Evolutionary conservation across 2,113 vertebrate species (phyloP), one percentile per base, ranked within the genome.

Genomic region (Leuciscus idus): DNA sequence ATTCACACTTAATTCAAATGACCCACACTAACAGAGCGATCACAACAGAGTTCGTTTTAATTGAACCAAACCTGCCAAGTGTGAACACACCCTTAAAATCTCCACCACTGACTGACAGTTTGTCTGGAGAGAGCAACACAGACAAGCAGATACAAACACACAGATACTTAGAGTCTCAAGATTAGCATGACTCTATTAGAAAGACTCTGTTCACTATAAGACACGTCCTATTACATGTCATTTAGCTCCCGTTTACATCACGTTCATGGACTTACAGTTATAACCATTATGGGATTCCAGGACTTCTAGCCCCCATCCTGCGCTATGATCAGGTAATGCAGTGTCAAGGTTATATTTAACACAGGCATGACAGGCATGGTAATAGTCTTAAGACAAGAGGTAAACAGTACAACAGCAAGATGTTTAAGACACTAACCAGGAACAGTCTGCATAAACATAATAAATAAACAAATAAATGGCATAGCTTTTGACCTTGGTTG

Each of bases 261-360:
- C 57, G 19, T 36, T 78, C 30, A 59, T 11, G 74, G 46, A 52
- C 30, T 78, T 78, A 59, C 4, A 55, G 48, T 30, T 75, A 75
- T 26, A 55, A 36, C 9, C 76, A 36, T n/a, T 33, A 79, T 57
- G 52, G 55, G 55, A 80, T 80, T 62, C 52, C 30, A 79, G 52
- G 57, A 43, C 11, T 61, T 61, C 8, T 62, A 26, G 78, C 55
- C 78, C 57, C 57, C 57, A 48, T 66, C 9, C 39, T 66, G 59
- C 4, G 39, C 79, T 30, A 28, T 48, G 79, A 81, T 48, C 39
- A 66, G 79, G 59, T 81, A 48, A 64, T 81, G 59, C 57, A 81
- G 30, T 48, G 59, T 81, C 79, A 81, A 46, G 9, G 39, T 81
- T 66, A 66, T 81, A 48, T 81, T 64, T 48, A 66, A 66, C 61